Percentiles rank a stretch among this genome's conserved stretches.
Evolutionary conservation across 2,888 invertebrate species (phyloP).

Genomic region (Linnaemya tessellans): DNA sequence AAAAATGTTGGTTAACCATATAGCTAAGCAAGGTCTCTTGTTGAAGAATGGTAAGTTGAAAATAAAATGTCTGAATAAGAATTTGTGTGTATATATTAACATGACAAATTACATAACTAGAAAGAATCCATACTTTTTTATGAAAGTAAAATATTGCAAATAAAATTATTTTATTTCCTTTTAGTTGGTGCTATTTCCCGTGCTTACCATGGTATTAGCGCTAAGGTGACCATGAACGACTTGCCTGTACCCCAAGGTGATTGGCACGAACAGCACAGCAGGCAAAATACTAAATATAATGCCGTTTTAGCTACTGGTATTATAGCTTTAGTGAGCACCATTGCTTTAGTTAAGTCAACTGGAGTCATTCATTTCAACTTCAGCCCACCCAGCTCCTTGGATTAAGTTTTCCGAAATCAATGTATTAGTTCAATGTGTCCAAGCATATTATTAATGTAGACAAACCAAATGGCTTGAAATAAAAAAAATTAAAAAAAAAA

Average conservation of each 20-base stretch:
- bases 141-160: not conserved
- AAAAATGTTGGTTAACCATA: conserved; percentile 81
- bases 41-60: conserved; percentile 79
- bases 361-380: conserved; percentile 87
- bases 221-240: conserved; percentile 87
- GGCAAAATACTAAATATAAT: conserved; percentile 88
- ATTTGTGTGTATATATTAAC: conserved; percentile 71
- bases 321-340: conserved; percentile 82
- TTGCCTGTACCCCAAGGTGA: conserved; percentile 90
- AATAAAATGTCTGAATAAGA: not conserved
- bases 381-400: conserved; percentile 85
- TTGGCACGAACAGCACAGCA: conserved; percentile 88
- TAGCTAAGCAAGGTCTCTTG: conserved; percentile 79
- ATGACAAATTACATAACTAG: conserved; percentile 81
- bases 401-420: conserved; percentile 80
- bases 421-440: conserved; percentile 55
- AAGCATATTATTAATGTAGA: conserved; percentile 73
- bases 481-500: conserved; percentile 71
- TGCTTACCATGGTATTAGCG: conserved; percentile 79
- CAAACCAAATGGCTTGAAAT: conserved; percentile 75
- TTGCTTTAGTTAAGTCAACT: conserved; percentile 84
- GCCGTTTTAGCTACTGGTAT: conserved; percentile 86
- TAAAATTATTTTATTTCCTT: conserved; percentile 16
- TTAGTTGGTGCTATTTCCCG: conserved; percentile 80
- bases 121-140: not conserved